Evolutionary conservation across 2,113 vertebrate species (phyloP), one percentile per base, ranked within the genome.

Genomic region (Anguilla rostrata): DNA sequence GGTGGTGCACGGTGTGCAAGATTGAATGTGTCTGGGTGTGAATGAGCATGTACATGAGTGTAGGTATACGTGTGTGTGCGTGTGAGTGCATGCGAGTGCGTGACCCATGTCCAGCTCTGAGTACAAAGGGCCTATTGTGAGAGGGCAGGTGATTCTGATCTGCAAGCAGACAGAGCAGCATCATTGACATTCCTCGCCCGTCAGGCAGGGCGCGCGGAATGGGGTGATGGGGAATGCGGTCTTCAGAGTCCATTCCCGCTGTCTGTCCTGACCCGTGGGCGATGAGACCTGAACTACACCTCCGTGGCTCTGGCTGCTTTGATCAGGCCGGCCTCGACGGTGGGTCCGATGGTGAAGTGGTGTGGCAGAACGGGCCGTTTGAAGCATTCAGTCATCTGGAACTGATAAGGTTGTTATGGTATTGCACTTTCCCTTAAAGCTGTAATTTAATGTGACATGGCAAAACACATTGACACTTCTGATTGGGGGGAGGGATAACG

Each of bases 331-430:
- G 88, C 85, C 88, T 91, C 87, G 84, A 88, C 43, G 85, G 86
- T 88, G 90, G 90, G 91, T 87, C 87, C 88, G 91, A 90, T 89
- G 92, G 91, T 87, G 90, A 87, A 86, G 89, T 90, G 90, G 75
- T 79, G 83, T 88, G 89, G 92, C 93, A 91, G 91, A 93, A 87
- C 88, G 83, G n/a, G 90, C 88, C 88, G 92, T 95, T 95, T 93
- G 93, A 94, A 94, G 90, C 93, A 94, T 91, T 93, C 92, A 92
- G 93, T 95, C 94, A 91, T 94, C 90, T 92, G 90, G 81, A 92
- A 91, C 92, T 92, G 93, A 94, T 95, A 91, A 92, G 90, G 91
- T 91, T 92, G 93, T 94, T 94, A 92, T 91, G 89, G 88, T 91
- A 87, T 91, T 93, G 92, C 91, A 91, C 91, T 92, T 91, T 93